A percentile compares a stretch with the other conserved stretches of the same genome.
Evolutionary conservation across 2,888 invertebrate genomes (phyloP).

Genomic region (Nowickia ferox): DNA sequence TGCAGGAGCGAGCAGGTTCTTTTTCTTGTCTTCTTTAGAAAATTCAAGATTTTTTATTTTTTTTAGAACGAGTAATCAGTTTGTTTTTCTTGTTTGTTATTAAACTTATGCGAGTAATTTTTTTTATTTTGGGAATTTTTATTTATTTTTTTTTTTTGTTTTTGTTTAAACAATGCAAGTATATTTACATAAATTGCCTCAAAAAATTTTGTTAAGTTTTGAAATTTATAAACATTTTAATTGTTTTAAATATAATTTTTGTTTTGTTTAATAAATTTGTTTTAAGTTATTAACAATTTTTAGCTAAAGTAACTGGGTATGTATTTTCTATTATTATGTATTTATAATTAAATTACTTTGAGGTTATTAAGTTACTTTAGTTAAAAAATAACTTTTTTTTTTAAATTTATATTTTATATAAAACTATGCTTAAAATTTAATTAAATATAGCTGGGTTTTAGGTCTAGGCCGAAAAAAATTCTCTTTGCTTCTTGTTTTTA

Average conservation of each 20-base stretch:
- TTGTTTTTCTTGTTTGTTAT: slow-evolving; percentile 44
- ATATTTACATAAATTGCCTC: slow-evolving; percentile 72
- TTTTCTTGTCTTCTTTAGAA: slow-evolving; percentile 39
- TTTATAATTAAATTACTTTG: slow-evolving; percentile 54
- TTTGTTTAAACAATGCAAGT: slow-evolving; percentile 66
- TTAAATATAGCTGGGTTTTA: slow-evolving; percentile 57
- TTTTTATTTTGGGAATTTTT: slow-evolving; percentile 46
- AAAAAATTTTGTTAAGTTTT: slow-evolving; percentile 64
- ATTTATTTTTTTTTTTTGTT: slow-evolving; percentile 30
- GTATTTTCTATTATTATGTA: slow-evolving; percentile 42
- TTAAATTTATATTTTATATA: slow-evolving; percentile 51
- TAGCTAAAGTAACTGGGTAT: slow-evolving; percentile 64
- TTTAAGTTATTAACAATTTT: slow-evolving; percentile 70
- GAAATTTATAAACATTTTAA: slow-evolving; percentile 49
- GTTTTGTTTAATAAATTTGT: slow-evolving; percentile 64
- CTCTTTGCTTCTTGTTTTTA: slow-evolving; percentile 21
- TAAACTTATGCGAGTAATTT: slow-evolving; percentile 70
- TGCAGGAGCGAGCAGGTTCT: slow-evolving; percentile 51
- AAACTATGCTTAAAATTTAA: slow-evolving; percentile 60
- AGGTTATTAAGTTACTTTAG: slow-evolving; percentile 67
- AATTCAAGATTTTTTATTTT: slow-evolving; percentile 16
- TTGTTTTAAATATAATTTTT: slow-evolving; percentile 47
- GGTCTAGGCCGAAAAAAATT: slow-evolving; percentile 50
- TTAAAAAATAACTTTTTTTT: slow-evolving; percentile 63
- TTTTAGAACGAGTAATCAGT: slow-evolving; percentile 64